A percentile compares a stretch with the other conserved stretches of the same genome.
Evolutionary conservation across 2,888 invertebrate species (phyloP).

Genomic region (Drosophila hawaiiensis): DNA sequence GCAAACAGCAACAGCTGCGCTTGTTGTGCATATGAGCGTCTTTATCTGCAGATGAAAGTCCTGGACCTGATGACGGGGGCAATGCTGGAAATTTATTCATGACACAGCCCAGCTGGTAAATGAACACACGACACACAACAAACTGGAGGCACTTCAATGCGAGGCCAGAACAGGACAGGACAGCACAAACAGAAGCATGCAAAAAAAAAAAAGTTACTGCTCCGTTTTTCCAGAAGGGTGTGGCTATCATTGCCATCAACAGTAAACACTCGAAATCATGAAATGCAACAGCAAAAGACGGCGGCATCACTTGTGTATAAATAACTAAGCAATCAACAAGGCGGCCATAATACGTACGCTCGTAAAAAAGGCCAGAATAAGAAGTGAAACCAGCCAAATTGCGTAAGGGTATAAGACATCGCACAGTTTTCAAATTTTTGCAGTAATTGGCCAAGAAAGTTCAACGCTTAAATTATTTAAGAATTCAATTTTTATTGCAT

Average conservation of each 20-base stretch:
- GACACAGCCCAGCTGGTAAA: slow-evolving; percentile 41
- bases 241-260: slow-evolving; percentile 24
- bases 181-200: slow-evolving; percentile 31
- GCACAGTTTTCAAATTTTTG: not conserved
- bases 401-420: not conserved
- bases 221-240: not conserved
- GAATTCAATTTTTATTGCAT: not conserved
- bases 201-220: not conserved
- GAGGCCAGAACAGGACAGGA: slow-evolving; percentile 1
- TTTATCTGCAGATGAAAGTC: slow-evolving; percentile 12
- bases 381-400: not conserved
- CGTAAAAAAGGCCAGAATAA: not conserved
- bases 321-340: slow-evolving; percentile 20
- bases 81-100: slow-evolving; percentile 8
- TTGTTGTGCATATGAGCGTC: slow-evolving; percentile 32
- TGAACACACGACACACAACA: slow-evolving; percentile 40
- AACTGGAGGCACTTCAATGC: slow-evolving; percentile 1
- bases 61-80: not conserved
- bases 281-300: slow-evolving; percentile 47
- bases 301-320: slow-evolving; percentile 10
- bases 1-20: slow-evolving; percentile 10
- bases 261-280: slow-evolving; percentile 68
- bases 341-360: not conserved
- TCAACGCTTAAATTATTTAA: not conserved
- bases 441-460: not conserved